phyloP scores from a whole-genome alignment of 2,888 invertebrate genomes.

The Drosophila mimica region DNA sequence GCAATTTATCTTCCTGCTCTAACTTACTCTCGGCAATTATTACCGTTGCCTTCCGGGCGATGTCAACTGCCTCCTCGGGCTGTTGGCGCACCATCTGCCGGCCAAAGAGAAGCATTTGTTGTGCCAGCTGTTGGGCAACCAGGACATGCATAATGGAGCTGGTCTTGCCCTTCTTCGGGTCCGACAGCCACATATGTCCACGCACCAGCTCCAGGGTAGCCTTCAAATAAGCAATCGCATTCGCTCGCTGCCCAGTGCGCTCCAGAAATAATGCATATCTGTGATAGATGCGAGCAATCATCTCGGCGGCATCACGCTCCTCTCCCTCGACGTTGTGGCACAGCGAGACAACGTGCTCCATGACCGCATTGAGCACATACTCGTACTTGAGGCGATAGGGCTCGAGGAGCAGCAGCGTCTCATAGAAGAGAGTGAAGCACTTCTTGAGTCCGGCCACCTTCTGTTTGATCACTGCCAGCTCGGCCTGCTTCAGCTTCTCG shows the following conservation, averaged over 20 bases:
- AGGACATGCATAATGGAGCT: slow-evolving; percentile 63
- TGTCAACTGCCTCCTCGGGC: slow-evolving; percentile 61
- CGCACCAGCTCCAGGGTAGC: slow-evolving; percentile 64
- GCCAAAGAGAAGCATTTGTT: slow-evolving; percentile 62
- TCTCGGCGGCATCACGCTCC: slow-evolving; percentile 63
- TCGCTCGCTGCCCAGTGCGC: slow-evolving; percentile 33
- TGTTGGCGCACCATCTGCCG: slow-evolving; percentile 49
- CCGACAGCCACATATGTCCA: slow-evolving; percentile 70
- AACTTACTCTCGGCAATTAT: slow-evolving; percentile 71
- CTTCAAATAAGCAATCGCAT: slow-evolving; percentile 65
- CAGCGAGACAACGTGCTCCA: slow-evolving; percentile 69
- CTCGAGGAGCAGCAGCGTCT: slow-evolving; percentile 67
- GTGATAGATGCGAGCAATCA: slow-evolving; percentile 74
- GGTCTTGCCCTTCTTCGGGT: slow-evolving; percentile 46
- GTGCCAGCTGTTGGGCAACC: slow-evolving; percentile 60
- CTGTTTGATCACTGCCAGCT: slow-evolving; percentile 55
- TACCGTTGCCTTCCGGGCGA: slow-evolving; percentile 65
- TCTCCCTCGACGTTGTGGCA: slow-evolving; percentile 53
- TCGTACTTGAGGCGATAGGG: slow-evolving; percentile 65
- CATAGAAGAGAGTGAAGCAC: slow-evolving; percentile 66
- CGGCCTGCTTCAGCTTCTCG: slow-evolving; percentile 75
- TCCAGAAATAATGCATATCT: slow-evolving; percentile 63
- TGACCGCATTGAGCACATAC: slow-evolving; percentile 67
- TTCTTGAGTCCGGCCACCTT: slow-evolving; percentile 56
- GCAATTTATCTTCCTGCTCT: neutral